These are phyloP conservation scores for Brienomyrus longianalis DNA, from an alignment of 2,113 vertebrate species.

Conservation along the genomic window DNA sequence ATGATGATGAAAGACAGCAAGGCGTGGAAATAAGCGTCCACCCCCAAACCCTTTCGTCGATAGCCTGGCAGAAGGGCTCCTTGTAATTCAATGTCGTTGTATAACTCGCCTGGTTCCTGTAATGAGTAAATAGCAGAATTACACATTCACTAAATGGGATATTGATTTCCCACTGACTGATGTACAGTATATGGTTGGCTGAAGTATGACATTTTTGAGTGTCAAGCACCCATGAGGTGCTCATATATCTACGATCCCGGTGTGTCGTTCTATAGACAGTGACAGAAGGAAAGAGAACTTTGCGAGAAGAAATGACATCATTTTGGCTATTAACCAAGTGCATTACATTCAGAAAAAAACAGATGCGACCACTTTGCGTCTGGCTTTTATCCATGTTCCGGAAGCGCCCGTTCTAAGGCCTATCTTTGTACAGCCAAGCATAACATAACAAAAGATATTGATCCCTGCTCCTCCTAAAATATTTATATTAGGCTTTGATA, in stretches of 20 bases:
- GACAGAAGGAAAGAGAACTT: neutral
- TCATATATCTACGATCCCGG: neutral
- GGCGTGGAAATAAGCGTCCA: neutral
- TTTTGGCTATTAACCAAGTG: neutral
- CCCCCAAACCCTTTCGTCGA: neutral
- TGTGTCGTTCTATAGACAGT: neutral
- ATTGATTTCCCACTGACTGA: constrained; percentile 14
- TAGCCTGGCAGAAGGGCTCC: neutral
- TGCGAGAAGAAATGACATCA: neutral
- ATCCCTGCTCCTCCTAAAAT: neutral
- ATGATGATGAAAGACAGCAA: neutral
- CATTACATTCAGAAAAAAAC: neutral
- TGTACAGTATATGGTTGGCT: neutral
- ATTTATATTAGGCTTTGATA: neutral
- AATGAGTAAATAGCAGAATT: constrained; percentile 13
- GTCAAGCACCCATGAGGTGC: neutral
- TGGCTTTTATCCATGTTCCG: neutral
- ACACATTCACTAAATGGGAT: constrained; percentile 10
- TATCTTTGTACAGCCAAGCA: neutral
- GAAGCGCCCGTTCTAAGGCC: neutral
- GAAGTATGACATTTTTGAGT: constrained; percentile 8
- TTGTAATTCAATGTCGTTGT: neutral
- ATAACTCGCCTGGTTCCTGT: neutral
- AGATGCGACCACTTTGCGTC: neutral
- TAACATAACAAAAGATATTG: neutral